A percentile compares a stretch with the other conserved stretches of the same genome.
These are phyloP conservation scores for Egretta garzetta DNA, from an alignment of 2,113 vertebrate species.

Conservation along the genomic window DNA sequence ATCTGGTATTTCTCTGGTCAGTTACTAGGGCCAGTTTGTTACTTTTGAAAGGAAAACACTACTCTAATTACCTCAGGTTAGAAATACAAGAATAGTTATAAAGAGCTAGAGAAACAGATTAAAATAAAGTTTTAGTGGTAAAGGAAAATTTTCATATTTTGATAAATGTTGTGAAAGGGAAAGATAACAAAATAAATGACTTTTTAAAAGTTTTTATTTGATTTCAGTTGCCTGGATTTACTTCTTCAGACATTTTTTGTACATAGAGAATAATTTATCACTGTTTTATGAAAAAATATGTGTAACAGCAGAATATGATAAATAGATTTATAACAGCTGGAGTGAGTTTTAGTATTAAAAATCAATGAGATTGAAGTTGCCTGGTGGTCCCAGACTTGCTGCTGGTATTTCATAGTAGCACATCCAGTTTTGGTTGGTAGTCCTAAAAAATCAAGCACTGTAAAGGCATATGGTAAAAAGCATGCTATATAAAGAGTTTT, in stretches of 20 bases:
- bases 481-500: not conserved
- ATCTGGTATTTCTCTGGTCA: not conserved
- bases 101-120: not conserved
- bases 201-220: not conserved
- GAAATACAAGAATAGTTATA: not conserved
- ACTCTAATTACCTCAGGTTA: not conserved
- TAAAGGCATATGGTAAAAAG: not conserved
- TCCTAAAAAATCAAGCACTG: not conserved
- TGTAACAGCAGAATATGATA: not conserved
- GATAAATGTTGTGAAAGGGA: not conserved
- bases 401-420: not conserved
- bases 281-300: not conserved
- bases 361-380: not conserved
- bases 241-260: not conserved
- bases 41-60: slow-evolving; percentile 8
- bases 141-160: not conserved
- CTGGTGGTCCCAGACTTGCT: not conserved
- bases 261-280: not conserved
- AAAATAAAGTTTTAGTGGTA: not conserved
- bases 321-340: not conserved
- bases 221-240: not conserved
- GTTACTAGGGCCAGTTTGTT: not conserved
- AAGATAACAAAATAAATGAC: not conserved
- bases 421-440: not conserved
- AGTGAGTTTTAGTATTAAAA: not conserved